These are phyloP conservation scores for Smithornis capensis DNA, from an alignment of 2,113 vertebrate genomes.

Conservation along the genomic window DNA sequence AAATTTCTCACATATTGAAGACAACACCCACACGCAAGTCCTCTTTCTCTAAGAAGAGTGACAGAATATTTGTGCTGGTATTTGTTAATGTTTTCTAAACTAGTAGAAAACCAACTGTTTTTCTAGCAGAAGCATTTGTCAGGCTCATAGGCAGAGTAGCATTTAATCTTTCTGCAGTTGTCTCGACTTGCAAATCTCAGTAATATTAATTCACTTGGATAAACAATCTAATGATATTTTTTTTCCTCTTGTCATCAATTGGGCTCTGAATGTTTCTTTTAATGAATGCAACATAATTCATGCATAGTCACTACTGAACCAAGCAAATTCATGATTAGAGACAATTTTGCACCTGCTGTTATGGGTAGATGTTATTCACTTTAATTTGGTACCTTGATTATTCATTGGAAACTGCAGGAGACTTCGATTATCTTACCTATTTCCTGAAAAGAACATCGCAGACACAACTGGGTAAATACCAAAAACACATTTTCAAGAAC, in stretches of 20 bases:
- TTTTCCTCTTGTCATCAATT: neutral
- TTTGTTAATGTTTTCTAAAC: neutral
- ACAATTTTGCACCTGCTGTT: slow-evolving; percentile 77
- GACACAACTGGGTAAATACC: neutral
- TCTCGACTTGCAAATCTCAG: neutral
- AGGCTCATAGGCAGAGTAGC: neutral
- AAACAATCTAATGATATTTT: neutral
- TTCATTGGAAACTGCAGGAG: slow-evolving; percentile 52
- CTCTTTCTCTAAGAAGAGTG: neutral
- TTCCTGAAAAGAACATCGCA: slow-evolving; percentile 36
- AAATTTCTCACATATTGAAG: neutral
- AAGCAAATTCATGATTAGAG: slow-evolving; percentile 72
- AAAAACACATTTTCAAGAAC: neutral
- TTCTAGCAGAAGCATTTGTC: neutral
- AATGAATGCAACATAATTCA: slow-evolving; percentile 68
- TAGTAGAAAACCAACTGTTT: neutral
- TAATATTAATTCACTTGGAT: neutral
- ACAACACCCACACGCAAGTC: neutral
- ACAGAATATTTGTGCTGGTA: neutral
- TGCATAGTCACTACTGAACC: slow-evolving; percentile 70
- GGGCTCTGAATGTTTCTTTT: slow-evolving; percentile 41
- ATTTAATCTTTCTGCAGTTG: neutral
- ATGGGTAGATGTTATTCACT: slow-evolving; percentile 58
- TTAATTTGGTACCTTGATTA: slow-evolving; percentile 74
- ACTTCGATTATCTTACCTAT: slow-evolving; percentile 24